These are phyloP conservation scores for Microcebus griseorufus DNA, from an alignment of 2,113 vertebrate species.

Conservation along the genomic window DNA sequence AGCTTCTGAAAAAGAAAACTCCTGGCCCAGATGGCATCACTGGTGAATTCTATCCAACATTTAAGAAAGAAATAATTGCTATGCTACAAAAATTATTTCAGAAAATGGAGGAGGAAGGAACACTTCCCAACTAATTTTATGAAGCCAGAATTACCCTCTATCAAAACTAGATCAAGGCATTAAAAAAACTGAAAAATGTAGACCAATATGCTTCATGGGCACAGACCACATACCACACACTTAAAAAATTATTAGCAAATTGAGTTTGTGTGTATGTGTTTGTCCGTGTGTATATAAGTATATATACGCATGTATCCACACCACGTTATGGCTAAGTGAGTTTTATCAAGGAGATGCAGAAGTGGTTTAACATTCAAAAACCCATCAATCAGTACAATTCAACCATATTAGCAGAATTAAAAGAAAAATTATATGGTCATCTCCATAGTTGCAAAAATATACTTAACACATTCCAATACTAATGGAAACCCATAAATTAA, in stretches of 20 bases:
- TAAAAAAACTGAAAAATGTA: neutral
- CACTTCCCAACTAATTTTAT: neutral
- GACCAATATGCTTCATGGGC: neutral
- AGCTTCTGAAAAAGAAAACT: neutral
- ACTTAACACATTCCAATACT: neutral
- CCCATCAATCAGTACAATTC: neutral
- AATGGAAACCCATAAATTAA: neutral
- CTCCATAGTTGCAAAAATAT: neutral
- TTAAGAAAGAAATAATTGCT: neutral
- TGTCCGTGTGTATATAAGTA: neutral
- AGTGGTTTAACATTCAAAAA: neutral
- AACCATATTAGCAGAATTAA: neutral
- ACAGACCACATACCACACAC: neutral
- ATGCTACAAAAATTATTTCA: neutral
- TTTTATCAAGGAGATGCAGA: neutral
- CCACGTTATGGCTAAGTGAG: too few species aligned
- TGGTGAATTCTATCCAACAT: neutral
- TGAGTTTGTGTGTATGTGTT: neutral
- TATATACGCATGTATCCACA: neutral
- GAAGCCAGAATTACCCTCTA: neutral
- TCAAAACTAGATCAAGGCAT: neutral
- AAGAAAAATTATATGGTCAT: neutral
- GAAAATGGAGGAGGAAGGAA: neutral
- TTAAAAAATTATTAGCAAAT: neutral
- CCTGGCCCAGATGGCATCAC: neutral